Evolutionary conservation across 2,888 invertebrate genomes (phyloP), one percentile per base, ranked within the genome.

Genomic region (Diaphora mendica): DNA sequence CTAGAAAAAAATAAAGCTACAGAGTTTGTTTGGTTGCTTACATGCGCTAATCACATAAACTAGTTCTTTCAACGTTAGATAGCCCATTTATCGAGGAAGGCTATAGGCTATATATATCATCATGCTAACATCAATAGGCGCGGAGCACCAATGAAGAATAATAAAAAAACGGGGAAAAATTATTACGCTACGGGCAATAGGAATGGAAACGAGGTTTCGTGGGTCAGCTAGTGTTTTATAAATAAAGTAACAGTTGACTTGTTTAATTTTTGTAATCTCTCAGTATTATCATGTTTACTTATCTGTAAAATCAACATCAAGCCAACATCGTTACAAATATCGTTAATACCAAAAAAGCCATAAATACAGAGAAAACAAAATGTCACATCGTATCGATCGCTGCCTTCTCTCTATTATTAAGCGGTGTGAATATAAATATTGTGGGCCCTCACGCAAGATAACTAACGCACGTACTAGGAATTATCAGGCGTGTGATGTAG

Each of bases 371-470:
- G 33, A 59, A 70, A 51, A 72, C 51, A 35, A 76, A 72, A 74
- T 74, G 55, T 65, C 59, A 65, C 64, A 68, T 69, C 55, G 30
- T 59, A 73, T 74, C 69, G 68, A 77, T 73, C 75, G 69, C 80
- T 73, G 80, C 78, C 76, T 70, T 80, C 77, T 77, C 88, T 91
- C 86, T 90, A 88, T 90, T 90, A 92, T 91, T 91, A 91, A 89
- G 88, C 85, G 86, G 84, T 86, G 89, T 91, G 90, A 90, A 91
- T 90, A 91, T 92, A 91, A 91, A 91, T 87, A 90, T 88, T 85
- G 87, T 86, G 84, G 80, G 84, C 86, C 88, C 90, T 90, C 89
- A 89, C 90, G 90, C 88, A 87, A 89, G 89, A 89, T 91, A 88
- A 90, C 87, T 87, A 85, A 87, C 86, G 84, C 76, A 81, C 82